Percentiles rank a stretch among this genome's conserved stretches.
phyloP scores from a whole-genome alignment of 2,797 vertebrate genomes.

The Cirrhinus molitorella region DNA sequence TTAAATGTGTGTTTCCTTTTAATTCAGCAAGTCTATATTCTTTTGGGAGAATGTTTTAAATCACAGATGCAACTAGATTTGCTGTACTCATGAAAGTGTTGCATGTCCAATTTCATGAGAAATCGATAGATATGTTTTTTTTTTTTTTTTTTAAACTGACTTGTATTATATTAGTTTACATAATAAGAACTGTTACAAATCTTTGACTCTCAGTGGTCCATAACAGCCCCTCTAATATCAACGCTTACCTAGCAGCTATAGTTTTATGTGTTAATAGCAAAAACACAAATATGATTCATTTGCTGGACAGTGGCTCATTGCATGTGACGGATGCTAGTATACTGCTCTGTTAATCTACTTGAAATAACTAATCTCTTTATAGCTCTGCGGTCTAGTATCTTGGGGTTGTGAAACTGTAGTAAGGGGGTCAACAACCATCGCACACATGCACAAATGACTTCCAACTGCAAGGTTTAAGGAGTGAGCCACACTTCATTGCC shows the following conservation, averaged over 20 bases:
- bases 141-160: slow-evolving; percentile 34
- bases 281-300: slow-evolving; percentile 44
- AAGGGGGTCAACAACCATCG: slow-evolving; percentile 7
- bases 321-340: slow-evolving; percentile 17
- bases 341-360: slow-evolving; percentile 50
- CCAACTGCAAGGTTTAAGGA: slow-evolving; percentile 43
- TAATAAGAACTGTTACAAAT: slow-evolving; percentile 51
- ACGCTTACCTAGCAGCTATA: slow-evolving; percentile 14
- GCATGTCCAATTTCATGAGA: slow-evolving; percentile 8
- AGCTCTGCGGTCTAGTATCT: slow-evolving; percentile 32
- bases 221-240: slow-evolving; percentile 4
- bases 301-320: not conserved
- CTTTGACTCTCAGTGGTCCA: not conserved
- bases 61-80: not conserved
- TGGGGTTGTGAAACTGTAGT: slow-evolving; percentile 36
- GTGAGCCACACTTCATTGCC: slow-evolving; percentile 44
- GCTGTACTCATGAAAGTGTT: slow-evolving; percentile 30
- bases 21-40: not conserved
- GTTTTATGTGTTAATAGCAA: slow-evolving; percentile 41
- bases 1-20: not conserved
- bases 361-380: slow-evolving; percentile 54
- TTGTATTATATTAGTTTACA: slow-evolving; percentile 53
- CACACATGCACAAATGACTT: slow-evolving; percentile 41
- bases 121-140: slow-evolving; percentile 47
- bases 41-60: slow-evolving; percentile 36